Evolutionary conservation across 2,113 vertebrate species (phyloP), one percentile per base, ranked within the genome.

Genomic region (Phyllostomus discolor): DNA sequence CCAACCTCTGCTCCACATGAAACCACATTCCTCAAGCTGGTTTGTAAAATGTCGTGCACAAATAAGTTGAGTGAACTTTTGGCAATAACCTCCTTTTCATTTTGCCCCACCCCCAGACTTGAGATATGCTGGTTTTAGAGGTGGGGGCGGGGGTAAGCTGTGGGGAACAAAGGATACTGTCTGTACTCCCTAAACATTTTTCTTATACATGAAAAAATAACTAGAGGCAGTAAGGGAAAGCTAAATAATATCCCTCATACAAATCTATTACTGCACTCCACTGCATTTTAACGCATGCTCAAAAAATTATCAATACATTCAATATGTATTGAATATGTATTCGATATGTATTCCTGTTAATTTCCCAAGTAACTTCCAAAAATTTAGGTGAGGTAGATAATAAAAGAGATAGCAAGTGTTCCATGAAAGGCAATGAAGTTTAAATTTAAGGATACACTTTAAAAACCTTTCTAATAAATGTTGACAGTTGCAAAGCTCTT

Each of bases 321-420:
- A 94, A 50, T 94, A 92, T n/a, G n/a, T n/a, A n/a, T n/a, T n/a
- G n/a, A n/a, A n/a, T n/a, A n/a, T n/a, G n/a, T n/a, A n/a, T n/a
- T n/a, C n/a, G n/a, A n/a, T n/a, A n/a, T n/a, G n/a, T n/a, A n/a
- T 94, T 92, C 59, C 57, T 96, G 90, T 97, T 96, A 97, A 98
- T 97, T 97, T 94, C 72, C 83, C 70, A 94, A 94, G 76, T 94
- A 90, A 52, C 76, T 88, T 96, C 64, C 90, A 95, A 46, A 67
- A 94, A 95, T 92, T 90, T 92, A 97, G 66, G 76, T 88, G 81
- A 88, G 59, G 15, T 79, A 88, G 46, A 96, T 91, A 92, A 97
- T 95, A 97, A 96, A 97, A 97, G 57, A 94, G 50, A 84, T 94
- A 94, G 57, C 92, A 95, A 89, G 41, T 62, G 28, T 43, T 38